Evolutionary conservation across 2,888 invertebrate genomes (phyloP).

Genomic region (Aspidiotus destructor): DNA sequence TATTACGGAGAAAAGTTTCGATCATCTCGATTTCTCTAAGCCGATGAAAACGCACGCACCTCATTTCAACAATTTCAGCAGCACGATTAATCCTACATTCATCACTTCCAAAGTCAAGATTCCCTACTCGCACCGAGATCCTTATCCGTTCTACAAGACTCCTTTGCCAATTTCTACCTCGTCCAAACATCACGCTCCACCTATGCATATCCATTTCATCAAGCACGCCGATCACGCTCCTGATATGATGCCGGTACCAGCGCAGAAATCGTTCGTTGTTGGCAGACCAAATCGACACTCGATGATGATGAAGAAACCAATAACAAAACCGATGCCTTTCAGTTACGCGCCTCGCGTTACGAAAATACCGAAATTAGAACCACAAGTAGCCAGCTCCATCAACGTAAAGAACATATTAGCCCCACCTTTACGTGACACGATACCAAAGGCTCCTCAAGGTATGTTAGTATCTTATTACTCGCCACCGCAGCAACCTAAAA

Average conservation of each 20-base stretch:
- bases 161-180: not conserved
- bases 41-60: not conserved
- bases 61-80: not conserved
- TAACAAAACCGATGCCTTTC: slow-evolving; percentile 23
- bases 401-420: slow-evolving; percentile 12
- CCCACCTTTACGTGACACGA: slow-evolving; percentile 7
- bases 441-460: not conserved
- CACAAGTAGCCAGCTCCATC: slow-evolving; percentile 18
- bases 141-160: slow-evolving; percentile 5
- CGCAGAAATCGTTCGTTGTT: slow-evolving; percentile 11
- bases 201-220: slow-evolving; percentile 29
- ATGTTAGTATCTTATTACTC: not conserved
- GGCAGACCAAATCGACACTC: slow-evolving; percentile 29
- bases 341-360: slow-evolving; percentile 4
- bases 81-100: not conserved
- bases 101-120: not conserved
- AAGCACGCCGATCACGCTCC: slow-evolving; percentile 32
- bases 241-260: slow-evolving; percentile 13
- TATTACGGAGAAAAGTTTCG: slow-evolving; percentile 1
- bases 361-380: slow-evolving; percentile 17
- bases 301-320: slow-evolving; percentile 34
- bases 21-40: not conserved
- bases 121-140: slow-evolving; percentile 3
- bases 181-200: slow-evolving; percentile 24
- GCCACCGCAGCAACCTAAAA: slow-evolving; percentile 7